Base-by-base conservation (phyloP, 2,888 invertebrate species). In the Neuroscelio doddi region DNA sequence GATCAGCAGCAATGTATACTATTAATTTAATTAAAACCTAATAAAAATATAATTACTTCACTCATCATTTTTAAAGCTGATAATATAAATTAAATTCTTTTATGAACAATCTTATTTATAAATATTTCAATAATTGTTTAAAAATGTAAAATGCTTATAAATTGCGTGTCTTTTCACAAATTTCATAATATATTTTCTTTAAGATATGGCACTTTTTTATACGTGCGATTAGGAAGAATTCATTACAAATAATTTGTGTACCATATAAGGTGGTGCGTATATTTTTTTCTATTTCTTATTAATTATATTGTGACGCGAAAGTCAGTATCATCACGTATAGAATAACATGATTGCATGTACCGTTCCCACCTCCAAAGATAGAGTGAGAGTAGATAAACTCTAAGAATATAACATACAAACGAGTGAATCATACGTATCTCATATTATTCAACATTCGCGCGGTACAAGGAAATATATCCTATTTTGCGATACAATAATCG, bases 401-500 rank as follows among this genome's bases (percentile, higher is more conserved):
- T 41, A 27, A 46, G 61, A 50, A 61, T 30, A 41, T 47, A 63
- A 65, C 47, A 55, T n/a, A n/a, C n/a, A 58, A 59, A 47, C 45
- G 24, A 52, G 47, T 59, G 61, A 66, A 44, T 61, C 63, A 51
- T 61, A 47, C 59, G 24, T 34, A 49, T 34, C 3, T 16, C 12
- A 29, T 15, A 16, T 45, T 26, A 12, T 52, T 56, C 46, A 51
- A 44, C 52, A 64, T 67, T 67, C 63, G 36, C 34, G 45, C 41
- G 30, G 49, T 51, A 46, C 46, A 39, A 17, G 21, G 5, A 17
- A 32, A 21, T 5, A 21, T 21, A 21, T 21, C 21, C 21, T 21
- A 21, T 21, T 21, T 32, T 15, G 36, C 65, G 66, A 71, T 46
- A 50, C 50, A 55, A 70, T 72, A 66, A 73, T 69, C 64, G 61